Percentiles rank a stretch among this genome's conserved stretches.
Evolutionary conservation across 2,888 invertebrate genomes (phyloP).

Genomic region (Lycocerus yunnanus): DNA sequence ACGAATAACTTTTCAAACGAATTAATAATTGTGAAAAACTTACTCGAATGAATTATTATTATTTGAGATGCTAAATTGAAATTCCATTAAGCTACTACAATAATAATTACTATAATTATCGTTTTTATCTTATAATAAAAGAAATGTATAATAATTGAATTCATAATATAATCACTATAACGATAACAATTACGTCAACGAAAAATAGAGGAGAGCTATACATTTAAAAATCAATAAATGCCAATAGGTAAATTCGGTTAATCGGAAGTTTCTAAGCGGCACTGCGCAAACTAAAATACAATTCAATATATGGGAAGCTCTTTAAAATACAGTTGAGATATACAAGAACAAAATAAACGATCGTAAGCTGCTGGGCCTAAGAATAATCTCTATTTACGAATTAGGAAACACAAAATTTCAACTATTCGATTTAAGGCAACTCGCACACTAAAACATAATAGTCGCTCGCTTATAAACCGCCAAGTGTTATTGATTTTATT

Average conservation of each 20-base stretch:
- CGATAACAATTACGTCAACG: neutral
- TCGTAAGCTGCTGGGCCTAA: neutral
- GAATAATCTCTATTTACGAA: neutral
- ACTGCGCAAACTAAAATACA: neutral
- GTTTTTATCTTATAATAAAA: neutral
- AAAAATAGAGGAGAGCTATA: neutral
- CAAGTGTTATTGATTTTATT: no score
- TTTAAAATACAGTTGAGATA: neutral
- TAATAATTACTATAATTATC: neutral
- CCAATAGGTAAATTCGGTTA: neutral
- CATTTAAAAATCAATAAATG: neutral
- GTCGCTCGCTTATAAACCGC: no score
- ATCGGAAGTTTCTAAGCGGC: neutral
- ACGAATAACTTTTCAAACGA: neutral
- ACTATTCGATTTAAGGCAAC: neutral
- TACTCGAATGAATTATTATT: neutral
- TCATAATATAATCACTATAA: neutral
- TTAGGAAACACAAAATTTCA: neutral
- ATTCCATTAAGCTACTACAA: neutral
- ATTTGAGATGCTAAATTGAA: neutral
- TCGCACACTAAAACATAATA: neutral
- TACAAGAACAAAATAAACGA: neutral
- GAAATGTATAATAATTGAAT: neutral
- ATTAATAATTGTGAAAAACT: neutral
- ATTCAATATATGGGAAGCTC: neutral